Base-by-base conservation (phyloP, 2,797 vertebrate genomes). In the Cichlasoma orientale region DNA sequence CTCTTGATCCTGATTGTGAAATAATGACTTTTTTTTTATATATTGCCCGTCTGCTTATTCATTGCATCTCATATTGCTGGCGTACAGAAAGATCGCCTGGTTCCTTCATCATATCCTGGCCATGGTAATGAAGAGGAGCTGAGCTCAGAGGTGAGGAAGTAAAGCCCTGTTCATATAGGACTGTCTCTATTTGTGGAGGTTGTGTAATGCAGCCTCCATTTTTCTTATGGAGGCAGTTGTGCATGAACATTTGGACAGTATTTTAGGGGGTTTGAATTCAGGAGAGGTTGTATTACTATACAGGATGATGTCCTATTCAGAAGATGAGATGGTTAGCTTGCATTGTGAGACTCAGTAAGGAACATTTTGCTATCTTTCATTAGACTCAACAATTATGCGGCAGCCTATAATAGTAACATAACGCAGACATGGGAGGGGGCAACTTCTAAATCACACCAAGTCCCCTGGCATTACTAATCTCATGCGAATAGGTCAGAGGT, bases 91-190 rank as follows among this genome's bases (percentile, higher is more conserved):
- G 98, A 99, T 25, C 96, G 96, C 0, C 94, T 94, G 3, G 94
- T 94, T 0, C 96, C 96, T 2, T 94, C 95, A 0, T 95, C 95
- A 73, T 97, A 97, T 82, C 93, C 95, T 1, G 96, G 95, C 0
- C 95, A 96, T 0, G 96, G 95, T 66, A 97, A 96, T 56, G 98
- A 98, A 47, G 98, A 99, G 38, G 97, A 97, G 77, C 79, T 89
- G 79, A 90, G 91, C 80, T 91, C 92, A 72, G 84, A 92, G 83
- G 86, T 90, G 70, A 89, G 71, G 29, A 61, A 68, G 10, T 31
- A 50, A 68, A 68, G 44, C 18, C 27, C 3, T 31, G n/a, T 29
- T 50, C 23, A n/a, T 18, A 68, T 19, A 25, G 61, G 21, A 54
- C 21, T 54, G 11, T 4, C 53, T 68, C 41, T 68, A 50, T 5